Conservation (phyloP, 1,140 invertebrate genomes). For the Hylaeus volcanicus region DNA sequence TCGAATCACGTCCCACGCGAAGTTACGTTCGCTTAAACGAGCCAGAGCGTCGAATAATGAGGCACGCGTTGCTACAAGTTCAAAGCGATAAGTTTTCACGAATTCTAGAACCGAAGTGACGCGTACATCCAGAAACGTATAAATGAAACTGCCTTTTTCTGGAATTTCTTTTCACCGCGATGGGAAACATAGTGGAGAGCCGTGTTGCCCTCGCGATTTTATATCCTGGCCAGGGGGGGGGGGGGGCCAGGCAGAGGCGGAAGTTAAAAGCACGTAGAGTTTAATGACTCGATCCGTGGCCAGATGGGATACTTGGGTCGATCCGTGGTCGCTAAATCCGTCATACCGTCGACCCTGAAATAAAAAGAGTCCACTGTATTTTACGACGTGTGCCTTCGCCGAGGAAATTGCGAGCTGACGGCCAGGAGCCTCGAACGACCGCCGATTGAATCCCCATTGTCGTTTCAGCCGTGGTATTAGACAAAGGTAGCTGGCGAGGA, state of each 20-base stretch:
- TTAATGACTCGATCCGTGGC: slow-evolving; percentile 40
- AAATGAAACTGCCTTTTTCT: slow-evolving; percentile 20
- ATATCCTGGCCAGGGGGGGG: neutral
- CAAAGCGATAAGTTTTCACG: neutral
- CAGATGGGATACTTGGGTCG: slow-evolving; percentile 16
- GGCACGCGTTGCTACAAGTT: no score
- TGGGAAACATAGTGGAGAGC: slow-evolving; percentile 29
- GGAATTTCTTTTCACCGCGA: slow-evolving; percentile 31
- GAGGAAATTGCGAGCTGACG: neutral
- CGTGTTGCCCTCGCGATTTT: slow-evolving; percentile 22
- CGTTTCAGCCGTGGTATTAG: neutral
- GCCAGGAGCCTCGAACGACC: neutral
- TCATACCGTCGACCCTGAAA: slow-evolving; percentile 12
- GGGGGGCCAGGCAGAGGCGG: neutral
- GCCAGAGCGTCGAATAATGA: no score
- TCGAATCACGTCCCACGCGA: no score
- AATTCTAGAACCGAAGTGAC: no score
- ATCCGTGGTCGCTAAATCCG: slow-evolving; percentile 35
- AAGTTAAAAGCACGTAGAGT: slow-evolving; percentile 21
- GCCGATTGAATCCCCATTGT: slow-evolving; percentile 45
- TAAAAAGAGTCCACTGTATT: neutral
- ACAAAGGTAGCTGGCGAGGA: no score
- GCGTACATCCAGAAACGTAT: neutral
- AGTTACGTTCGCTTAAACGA: no score
- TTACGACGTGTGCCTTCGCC: slow-evolving; percentile 3